These are phyloP conservation scores for Drosophila neutralis DNA, from an alignment of 2,888 invertebrate genomes.

Conservation along the genomic window DNA sequence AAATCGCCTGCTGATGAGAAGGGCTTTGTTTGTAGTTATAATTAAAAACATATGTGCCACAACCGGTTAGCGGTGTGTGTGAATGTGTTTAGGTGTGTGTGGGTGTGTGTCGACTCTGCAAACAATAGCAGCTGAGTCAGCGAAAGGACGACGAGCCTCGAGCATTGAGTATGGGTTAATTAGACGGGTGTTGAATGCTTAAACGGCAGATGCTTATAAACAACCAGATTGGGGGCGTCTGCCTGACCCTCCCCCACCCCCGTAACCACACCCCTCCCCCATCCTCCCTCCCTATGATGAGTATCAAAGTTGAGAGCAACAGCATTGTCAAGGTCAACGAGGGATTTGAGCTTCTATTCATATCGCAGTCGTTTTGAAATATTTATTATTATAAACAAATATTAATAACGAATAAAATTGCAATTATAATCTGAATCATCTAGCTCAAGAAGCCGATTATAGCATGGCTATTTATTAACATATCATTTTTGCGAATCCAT, in stretches of 20 bases:
- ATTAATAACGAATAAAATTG: not conserved
- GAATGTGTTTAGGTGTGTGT: not conserved
- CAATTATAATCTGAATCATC: not conserved
- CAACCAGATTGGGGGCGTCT: slow-evolving; percentile 23
- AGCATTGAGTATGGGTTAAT: slow-evolving; percentile 63
- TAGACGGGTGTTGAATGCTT: slow-evolving; percentile 68
- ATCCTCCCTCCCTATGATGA: not conserved
- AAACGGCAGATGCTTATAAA: slow-evolving; percentile 45
- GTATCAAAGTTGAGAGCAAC: slow-evolving; percentile 34
- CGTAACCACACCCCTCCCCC: not conserved
- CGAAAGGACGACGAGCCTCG: slow-evolving; percentile 18
- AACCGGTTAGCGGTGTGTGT: slow-evolving; percentile 36
- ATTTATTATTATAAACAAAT: not conserved
- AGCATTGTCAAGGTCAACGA: slow-evolving; percentile 44
- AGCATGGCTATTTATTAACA: not conserved
- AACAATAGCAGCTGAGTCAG: slow-evolving; percentile 62
- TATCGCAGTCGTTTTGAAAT: not conserved
- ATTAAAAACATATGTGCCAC: slow-evolving; percentile 76
- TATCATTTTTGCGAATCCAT: too few species aligned
- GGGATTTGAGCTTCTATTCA: not conserved
- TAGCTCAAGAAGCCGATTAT: not conserved
- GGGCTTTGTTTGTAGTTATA: slow-evolving; percentile 49
- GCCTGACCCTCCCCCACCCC: not conserved
- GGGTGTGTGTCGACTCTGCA: slow-evolving; percentile 19
- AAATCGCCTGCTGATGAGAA: slow-evolving; percentile 16